Base-by-base conservation (phyloP, 2,888 invertebrate genomes). In the Callosobruchus maculatus region DNA sequence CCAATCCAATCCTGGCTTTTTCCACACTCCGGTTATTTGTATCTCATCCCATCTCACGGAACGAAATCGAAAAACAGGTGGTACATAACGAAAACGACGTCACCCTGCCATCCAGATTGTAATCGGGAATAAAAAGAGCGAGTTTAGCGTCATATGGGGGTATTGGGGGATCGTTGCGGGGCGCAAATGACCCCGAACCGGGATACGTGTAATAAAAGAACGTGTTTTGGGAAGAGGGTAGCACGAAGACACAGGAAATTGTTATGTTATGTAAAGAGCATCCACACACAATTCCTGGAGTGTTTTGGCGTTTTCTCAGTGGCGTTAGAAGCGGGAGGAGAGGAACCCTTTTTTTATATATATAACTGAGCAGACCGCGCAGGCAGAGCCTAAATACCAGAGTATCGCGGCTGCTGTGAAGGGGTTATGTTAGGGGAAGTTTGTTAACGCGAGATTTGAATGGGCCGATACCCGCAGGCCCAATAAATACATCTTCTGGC, bases 31-130 rank as follows among this genome's bases (percentile, higher is more conserved):
- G 13, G 49, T 7, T 49, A 49, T 49, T 49, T 49, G 49, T 72
- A 75, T 75, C 72, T 77, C 74, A 73, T 77, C 49, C 49, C 49
- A 49, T 49, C 49, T 49, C 72, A 72, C n/a, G 73, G 73, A 70
- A 74, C 70, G 75, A 74, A 73, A 72, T 76, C 72, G 76, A 73
- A 76, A 79, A 81, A 80, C 80, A 81, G 81, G 81, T 80, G 81
- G 80, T 78, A 78, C 77, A 80, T 80, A 80, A 79, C 77, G 77
- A 77, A 78, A 80, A 76, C 79, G 77, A 74, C 76, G 49, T 13
- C 49, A 49, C 49, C 49, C 49, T 26, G 77, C 71, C 78, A 77
- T 79, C 78, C 74, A 78, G 78, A 79, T 80, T 80, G 76, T 78
- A 79, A 77, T 79, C 77, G 72, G 76, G 76, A 78, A 80, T 78